Evolutionary conservation across 2,888 invertebrate genomes (phyloP), one percentile per base, ranked within the genome.

Genomic region (Xylota segnis): DNA sequence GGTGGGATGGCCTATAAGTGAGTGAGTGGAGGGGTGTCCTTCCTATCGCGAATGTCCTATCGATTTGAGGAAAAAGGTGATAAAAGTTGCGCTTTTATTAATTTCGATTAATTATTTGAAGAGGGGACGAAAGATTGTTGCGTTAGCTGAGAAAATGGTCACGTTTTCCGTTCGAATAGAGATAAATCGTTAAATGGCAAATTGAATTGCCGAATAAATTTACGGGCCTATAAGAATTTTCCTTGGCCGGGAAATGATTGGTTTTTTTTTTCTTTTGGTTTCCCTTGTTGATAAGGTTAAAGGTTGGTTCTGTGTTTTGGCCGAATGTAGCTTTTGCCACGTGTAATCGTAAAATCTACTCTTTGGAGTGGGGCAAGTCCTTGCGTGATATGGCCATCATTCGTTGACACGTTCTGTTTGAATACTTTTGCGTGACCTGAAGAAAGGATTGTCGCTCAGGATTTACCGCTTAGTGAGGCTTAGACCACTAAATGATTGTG

Each of bases 81-180:
- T 71, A 63, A 78, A 43, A 78, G 52, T 54, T 71, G 63, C 52
- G 63, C 37, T 56, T 63, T 78, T 71, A 78, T 78, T 78, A 63
- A 78, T 71, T 78, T 78, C 70, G 70, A 71, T 71, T 71, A 78
- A 78, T 70, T 78, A 71, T 70, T 63, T 54, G 9, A 43, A 32
- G 56, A 32, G 12, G 40, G 43, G 37, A 4, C 10, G 37, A 37
- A 16, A 4, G 50, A 65, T 23, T 63, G 65, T 70, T 52, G 52
- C 58, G 50, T 68, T 68, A 16, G 50, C 43, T 70, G 52, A 16
- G 43, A 29, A 68, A 77, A 68, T 77, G 52, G 77, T 68, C 77
- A 77, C 77, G 77, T 70, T 52, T 70, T 58, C 43, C 50, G 59
- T 70, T 78, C 29, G 29, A 37, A 27, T 56, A 27, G 14, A 63